Evolutionary conservation across 2,888 invertebrate genomes (phyloP).

Genomic region (Synanthedon myopaeformis): DNA sequence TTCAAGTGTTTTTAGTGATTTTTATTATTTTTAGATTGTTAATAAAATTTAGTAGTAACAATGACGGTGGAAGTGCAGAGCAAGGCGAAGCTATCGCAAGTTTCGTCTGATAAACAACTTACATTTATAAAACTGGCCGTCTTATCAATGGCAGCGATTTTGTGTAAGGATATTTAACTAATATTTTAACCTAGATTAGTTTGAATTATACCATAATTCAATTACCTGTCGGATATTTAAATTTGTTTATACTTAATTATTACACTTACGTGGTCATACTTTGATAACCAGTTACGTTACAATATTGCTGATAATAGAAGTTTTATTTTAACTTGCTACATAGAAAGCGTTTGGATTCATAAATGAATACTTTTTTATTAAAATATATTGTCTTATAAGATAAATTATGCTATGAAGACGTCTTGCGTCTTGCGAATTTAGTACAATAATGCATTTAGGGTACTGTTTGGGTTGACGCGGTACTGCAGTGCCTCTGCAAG

Average conservation of each 20-base stretch:
- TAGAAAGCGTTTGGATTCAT: too few species aligned
- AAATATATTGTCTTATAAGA: too few species aligned
- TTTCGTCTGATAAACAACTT: slow-evolving; percentile 64
- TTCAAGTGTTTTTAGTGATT: slow-evolving; percentile 10
- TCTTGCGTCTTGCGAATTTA: too few species aligned
- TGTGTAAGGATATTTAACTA: slow-evolving; percentile 78
- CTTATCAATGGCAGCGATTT: slow-evolving; percentile 88
- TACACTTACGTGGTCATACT: slow-evolving; percentile 29
- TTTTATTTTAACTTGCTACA: too few species aligned
- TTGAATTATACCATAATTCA: slow-evolving; percentile 2
- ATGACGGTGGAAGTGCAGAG: slow-evolving; percentile 53
- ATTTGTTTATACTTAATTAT: slow-evolving; percentile 2
- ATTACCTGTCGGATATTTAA: not conserved
- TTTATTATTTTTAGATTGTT: slow-evolving; percentile 12
- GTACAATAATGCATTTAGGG: too few species aligned
- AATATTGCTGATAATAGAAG: not conserved
- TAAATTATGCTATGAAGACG: too few species aligned
- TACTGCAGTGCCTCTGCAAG: too few species aligned
- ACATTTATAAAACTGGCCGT: slow-evolving; percentile 80
- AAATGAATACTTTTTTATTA: too few species aligned
- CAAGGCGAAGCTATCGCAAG: slow-evolving; percentile 46
- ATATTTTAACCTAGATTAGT: slow-evolving; percentile 3
- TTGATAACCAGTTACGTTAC: slow-evolving; percentile 12
- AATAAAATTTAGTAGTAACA: slow-evolving; percentile 15
- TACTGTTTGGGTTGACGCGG: too few species aligned